phyloP scores from a whole-genome alignment of 2,797 vertebrate species.

The Propithecus deckenii region DNA sequence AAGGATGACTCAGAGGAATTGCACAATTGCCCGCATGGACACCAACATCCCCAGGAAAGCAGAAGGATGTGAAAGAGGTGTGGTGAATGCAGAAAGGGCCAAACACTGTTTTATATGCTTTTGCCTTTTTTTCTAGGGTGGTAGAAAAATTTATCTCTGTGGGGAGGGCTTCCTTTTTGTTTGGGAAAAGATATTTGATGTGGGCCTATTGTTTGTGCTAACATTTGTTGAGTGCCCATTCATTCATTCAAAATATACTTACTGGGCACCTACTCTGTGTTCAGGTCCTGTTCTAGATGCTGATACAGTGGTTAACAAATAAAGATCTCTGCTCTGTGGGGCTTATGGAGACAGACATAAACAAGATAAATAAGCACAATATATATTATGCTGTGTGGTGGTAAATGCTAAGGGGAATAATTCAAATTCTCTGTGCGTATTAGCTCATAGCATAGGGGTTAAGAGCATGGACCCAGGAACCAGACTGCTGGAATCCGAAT shows the following conservation, averaged over 20 bases:
- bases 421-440: not conserved
- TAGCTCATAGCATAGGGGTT: not conserved
- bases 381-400: not conserved
- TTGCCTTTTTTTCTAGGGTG: not conserved
- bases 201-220: not conserved
- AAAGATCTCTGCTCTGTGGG: not conserved
- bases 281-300: not conserved
- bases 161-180: not conserved
- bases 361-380: not conserved
- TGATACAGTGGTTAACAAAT: not conserved
- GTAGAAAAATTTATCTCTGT: not conserved
- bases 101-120: not conserved
- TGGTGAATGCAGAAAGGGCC: not conserved
- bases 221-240: not conserved
- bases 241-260: constrained; percentile 10
- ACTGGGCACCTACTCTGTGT: not conserved
- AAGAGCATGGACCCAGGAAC: not conserved
- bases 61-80: not conserved
- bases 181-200: not conserved
- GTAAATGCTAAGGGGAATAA: not conserved
- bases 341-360: not conserved
- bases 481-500: not conserved
- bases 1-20: not conserved
- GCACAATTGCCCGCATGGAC: not conserved
- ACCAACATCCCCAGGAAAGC: not conserved